Base-by-base conservation (phyloP, 1,140 invertebrate genomes). In the Eufriesea mexicana region DNA sequence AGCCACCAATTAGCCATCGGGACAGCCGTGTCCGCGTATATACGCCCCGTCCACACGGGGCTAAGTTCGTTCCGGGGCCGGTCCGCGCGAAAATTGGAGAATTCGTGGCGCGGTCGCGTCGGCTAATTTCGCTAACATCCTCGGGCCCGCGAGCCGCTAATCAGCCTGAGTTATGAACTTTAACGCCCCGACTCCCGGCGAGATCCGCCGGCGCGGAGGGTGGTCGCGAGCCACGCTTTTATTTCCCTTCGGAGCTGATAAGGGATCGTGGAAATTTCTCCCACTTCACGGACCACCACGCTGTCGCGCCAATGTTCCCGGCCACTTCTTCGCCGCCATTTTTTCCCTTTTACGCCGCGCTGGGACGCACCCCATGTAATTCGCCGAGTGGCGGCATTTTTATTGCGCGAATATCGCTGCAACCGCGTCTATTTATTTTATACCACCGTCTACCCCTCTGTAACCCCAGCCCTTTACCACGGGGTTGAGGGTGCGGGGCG, bases 1-100 rank as follows among this genome's bases (percentile, higher is more conserved):
- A 89, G 87, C 86, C 87, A 88, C 86, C 87, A 89, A 89, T 89
- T 89, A 89, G 87, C 87, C 84, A 89, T 89, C 61, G 86, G 84
- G 76, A 85, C 87, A 85, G 86, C 84, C 79, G 86, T 82, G 72
- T 86, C 79, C 75, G 74, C 76, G 77, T 79, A n/a, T 74, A 75
- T 45, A 61, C 78, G 20, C 55, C 28, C 35, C 16, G 0, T 49
- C 74, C 84, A 35, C 66, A 47, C 28, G 20, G 51, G 62, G 42
- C 14, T 78, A 84, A 87, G 86, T 87, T 87, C 82, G 61, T 67
- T 84, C 57, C 67, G 59, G 62, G 25, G 1, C 45, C 10, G 59
- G 55, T 62, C 57, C 42, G 71, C 59, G 59, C 28, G 86, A 88
- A 87, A 85, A 88, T 88, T 88, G 78, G 45, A 75, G 64, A 64